Percentiles rank a stretch among this genome's conserved stretches.
Evolutionary conservation across 2,797 vertebrate genomes (phyloP).

Genomic region (Synaphobranchus kaupii): DNA sequence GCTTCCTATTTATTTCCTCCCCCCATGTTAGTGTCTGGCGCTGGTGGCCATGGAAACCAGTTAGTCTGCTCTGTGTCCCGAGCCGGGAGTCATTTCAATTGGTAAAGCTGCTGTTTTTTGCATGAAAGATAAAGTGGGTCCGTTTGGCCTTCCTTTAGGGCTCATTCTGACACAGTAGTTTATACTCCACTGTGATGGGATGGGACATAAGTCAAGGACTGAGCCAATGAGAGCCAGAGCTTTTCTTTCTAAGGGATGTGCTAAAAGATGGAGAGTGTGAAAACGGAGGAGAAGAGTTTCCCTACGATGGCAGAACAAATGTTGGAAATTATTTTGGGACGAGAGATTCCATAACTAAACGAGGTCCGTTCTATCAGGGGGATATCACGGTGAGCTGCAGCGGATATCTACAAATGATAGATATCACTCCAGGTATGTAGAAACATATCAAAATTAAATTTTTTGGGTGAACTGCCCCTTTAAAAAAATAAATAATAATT

Average conservation of each 20-base stretch:
- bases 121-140: not conserved
- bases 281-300: too few species aligned
- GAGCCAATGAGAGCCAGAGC: not conserved
- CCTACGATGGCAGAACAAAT: too few species aligned
- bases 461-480: too few species aligned
- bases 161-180: not conserved
- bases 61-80: not conserved
- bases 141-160: not conserved
- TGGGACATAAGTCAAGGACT: not conserved
- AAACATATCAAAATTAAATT: too few species aligned
- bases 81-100: not conserved
- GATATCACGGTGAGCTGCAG: too few species aligned
- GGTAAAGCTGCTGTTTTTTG: not conserved
- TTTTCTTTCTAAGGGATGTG: not conserved
- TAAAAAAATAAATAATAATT: too few species aligned
- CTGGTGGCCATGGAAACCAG: not conserved
- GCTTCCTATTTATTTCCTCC: not conserved
- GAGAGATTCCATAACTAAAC: too few species aligned
- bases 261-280: not conserved
- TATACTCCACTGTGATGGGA: not conserved
- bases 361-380: too few species aligned
- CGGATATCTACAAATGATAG: too few species aligned
- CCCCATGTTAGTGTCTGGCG: not conserved
- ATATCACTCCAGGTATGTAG: too few species aligned
- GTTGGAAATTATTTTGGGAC: too few species aligned